Conservation (phyloP, 2,113 vertebrate genomes). For the Phyllostomus hastatus region DNA sequence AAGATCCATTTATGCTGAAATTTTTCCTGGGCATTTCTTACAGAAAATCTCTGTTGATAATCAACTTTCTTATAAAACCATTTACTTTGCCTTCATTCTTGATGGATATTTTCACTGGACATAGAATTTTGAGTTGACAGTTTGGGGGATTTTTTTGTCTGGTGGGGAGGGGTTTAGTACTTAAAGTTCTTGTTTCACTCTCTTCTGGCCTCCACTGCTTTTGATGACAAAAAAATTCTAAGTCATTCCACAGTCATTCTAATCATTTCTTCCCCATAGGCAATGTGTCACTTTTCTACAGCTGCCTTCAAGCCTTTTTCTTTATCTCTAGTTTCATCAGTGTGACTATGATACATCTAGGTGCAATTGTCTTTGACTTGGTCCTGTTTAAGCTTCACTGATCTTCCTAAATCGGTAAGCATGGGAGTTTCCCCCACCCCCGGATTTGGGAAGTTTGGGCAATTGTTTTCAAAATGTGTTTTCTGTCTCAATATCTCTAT, state of each 20-base stretch:
- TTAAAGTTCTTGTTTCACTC: background rate
- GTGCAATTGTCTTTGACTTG: background rate
- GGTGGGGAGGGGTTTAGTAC: background rate
- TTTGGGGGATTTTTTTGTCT: background rate
- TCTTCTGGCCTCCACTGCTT: background rate
- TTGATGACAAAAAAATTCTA: conserved; percentile 30
- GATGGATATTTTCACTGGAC: background rate
- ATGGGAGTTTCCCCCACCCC: background rate
- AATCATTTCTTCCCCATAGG: background rate
- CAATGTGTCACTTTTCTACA: background rate
- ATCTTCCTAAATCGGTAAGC: background rate
- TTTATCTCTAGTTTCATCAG: background rate
- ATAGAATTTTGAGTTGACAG: background rate
- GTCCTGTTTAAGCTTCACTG: background rate
- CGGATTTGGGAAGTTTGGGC: background rate
- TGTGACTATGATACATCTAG: background rate
- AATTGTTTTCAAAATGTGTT: conserved; percentile 24
- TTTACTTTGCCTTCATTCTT: background rate
- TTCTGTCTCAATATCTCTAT: background rate
- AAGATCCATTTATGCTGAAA: background rate
- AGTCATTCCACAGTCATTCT: background rate
- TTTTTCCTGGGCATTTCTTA: background rate
- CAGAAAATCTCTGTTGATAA: background rate
- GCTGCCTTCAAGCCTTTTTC: background rate
- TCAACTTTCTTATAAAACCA: background rate